A percentile compares a stretch with the other conserved stretches of the same genome.
phyloP scores from a whole-genome alignment of 2,888 invertebrate genomes.

The Trissonchulus sp. region DNA sequence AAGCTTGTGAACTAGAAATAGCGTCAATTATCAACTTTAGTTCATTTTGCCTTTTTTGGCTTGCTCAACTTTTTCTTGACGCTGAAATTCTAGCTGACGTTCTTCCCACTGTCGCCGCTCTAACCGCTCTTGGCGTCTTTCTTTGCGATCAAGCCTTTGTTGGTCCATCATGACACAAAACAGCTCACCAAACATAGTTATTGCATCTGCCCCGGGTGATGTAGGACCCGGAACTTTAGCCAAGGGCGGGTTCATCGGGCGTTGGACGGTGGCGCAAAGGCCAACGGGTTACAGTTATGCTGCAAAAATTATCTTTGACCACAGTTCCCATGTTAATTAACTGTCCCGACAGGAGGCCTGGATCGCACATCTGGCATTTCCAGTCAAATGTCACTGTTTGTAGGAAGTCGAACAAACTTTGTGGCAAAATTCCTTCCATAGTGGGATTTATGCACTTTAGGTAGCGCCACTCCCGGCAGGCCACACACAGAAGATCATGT shows the following conservation, averaged over 20 bases:
- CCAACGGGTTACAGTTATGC: background rate
- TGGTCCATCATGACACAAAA: background rate
- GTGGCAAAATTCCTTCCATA: background rate
- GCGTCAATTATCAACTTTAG: no score
- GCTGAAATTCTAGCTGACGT: background rate
- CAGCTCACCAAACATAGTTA: background rate
- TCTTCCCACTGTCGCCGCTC: background rate
- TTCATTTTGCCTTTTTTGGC: no score
- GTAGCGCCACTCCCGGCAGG: background rate
- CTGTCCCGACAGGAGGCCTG: no score
- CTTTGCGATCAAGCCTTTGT: background rate
- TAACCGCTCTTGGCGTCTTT: background rate
- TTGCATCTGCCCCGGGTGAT: background rate
- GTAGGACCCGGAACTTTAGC: no score
- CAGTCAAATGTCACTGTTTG: background rate
- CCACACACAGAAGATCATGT: background rate
- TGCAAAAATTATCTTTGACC: background rate
- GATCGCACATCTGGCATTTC: background rate
- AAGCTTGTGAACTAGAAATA: no score
- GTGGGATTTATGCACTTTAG: background rate
- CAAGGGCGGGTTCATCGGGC: no score
- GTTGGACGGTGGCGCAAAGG: background rate
- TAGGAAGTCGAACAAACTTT: background rate
- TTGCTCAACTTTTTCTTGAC: no score
- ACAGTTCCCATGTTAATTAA: no score